Evolutionary conservation across 2,113 vertebrate genomes (phyloP).

Genomic region (Phalacrocorax aristotelis): DNA sequence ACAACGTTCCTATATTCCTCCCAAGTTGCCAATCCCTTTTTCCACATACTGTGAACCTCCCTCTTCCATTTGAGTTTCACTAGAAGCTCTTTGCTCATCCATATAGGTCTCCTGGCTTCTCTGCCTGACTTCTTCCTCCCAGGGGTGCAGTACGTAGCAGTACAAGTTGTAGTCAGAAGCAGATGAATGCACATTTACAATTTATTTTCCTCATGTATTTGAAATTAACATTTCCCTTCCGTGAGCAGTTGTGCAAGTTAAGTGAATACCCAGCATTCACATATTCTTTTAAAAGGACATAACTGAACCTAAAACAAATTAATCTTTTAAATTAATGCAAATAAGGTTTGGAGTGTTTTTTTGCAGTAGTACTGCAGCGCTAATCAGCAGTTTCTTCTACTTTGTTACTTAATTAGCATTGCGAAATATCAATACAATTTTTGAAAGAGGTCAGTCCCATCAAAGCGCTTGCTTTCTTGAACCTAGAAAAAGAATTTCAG

Average conservation of each 20-base stretch:
- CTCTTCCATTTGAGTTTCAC: no score
- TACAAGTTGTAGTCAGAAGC: not conserved
- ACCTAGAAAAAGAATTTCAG: not conserved
- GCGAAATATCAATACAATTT: slow-evolving; percentile 29
- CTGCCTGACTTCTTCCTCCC: no score
- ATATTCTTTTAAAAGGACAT: not conserved
- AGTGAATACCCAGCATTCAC: not conserved
- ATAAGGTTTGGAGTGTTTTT: not conserved
- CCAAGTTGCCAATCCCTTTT: no score
- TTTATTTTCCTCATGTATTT: not conserved
- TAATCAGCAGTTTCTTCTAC: slow-evolving; percentile 34
- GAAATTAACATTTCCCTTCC: not conserved
- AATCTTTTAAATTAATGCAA: not conserved
- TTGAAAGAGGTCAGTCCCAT: slow-evolving; percentile 38
- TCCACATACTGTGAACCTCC: no score
- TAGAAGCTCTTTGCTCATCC: no score
- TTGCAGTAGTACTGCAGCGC: not conserved
- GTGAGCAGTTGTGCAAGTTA: not conserved
- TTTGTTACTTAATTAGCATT: slow-evolving; percentile 43
- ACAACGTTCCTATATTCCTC: no score
- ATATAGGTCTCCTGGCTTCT: no score
- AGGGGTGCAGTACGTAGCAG: no score
- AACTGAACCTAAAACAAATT: not conserved
- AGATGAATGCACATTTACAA: not conserved
- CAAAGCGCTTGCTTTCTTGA: not conserved